These are phyloP conservation scores for Sarcophilus harrisii DNA, from an alignment of 2,797 vertebrate genomes.

Conservation along the genomic window DNA sequence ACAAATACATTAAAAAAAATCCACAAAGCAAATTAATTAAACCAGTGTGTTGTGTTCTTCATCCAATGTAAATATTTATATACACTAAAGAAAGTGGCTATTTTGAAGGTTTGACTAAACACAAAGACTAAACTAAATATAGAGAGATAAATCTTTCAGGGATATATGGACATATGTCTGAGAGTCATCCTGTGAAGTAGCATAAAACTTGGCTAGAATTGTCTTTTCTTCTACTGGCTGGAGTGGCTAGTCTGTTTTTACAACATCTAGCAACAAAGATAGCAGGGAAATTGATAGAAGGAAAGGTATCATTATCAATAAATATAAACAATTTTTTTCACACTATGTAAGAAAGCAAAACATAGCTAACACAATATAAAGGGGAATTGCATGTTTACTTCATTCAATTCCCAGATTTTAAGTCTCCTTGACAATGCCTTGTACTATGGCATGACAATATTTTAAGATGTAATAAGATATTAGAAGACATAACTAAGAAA, in stretches of 20 bases:
- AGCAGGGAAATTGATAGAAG: conserved; percentile 78
- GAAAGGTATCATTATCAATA: conserved; percentile 68
- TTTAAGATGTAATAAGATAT: background rate
- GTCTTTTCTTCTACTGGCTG: conserved; percentile 63
- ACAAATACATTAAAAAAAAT: background rate
- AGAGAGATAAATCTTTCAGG: background rate
- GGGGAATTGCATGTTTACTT: conserved; percentile 74
- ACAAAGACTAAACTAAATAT: background rate
- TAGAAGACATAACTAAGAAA: background rate
- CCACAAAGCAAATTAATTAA: conserved; percentile 19
- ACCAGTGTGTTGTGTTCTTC: background rate
- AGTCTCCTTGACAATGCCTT: background rate
- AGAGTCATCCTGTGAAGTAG: conserved; percentile 28
- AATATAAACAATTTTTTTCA: conserved; percentile 74
- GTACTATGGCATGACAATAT: conserved; percentile 7
- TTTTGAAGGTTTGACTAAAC: conserved; percentile 16
- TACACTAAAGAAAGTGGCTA: background rate
- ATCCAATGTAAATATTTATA: background rate
- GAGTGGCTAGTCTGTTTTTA: conserved; percentile 58
- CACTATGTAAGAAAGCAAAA: conserved; percentile 60
- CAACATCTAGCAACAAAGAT: conserved; percentile 80
- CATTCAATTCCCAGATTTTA: conserved; percentile 64
- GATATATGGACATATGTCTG: conserved; percentile 52
- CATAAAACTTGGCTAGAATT: conserved; percentile 52
- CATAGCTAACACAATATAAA: conserved; percentile 60